Evolutionary conservation across 92 coral and sea anemone species (phyloP).

Genomic region (Virgularia gustaviana): DNA sequence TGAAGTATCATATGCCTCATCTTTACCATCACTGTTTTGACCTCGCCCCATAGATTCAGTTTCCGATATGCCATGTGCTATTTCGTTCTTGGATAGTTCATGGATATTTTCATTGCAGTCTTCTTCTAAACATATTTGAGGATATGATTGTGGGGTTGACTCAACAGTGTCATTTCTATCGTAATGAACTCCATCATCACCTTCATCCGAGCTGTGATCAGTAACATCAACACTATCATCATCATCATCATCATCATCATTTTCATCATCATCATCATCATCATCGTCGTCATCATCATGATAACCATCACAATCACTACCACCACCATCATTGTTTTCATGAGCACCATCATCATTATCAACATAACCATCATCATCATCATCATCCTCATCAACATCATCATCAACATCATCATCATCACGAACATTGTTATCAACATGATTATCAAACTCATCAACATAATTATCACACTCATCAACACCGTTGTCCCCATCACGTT

Average conservation of each 20-base stretch:
- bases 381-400: neutral
- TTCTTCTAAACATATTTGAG: neutral
- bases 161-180: too few relatives aligned
- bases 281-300: neutral
- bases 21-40: neutral
- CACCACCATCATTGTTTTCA: neutral
- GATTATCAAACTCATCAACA: neutral
- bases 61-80: neutral
- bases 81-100: neutral
- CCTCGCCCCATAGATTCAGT: neutral
- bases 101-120: conserved; percentile 1
- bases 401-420: neutral
- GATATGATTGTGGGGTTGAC: too few relatives aligned
- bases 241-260: neutral
- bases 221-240: neutral
- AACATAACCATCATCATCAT: neutral
- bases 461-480: neutral
- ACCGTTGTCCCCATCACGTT: neutral
- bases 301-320: neutral
- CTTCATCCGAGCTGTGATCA: neutral
- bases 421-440: neutral
- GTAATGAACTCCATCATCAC: neutral
- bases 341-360: neutral
- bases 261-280: neutral
- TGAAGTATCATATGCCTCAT: neutral